Evolutionary conservation across 2,888 invertebrate species (phyloP), one percentile per base, ranked within the genome.

Genomic region (Cynaeus angustus): DNA sequence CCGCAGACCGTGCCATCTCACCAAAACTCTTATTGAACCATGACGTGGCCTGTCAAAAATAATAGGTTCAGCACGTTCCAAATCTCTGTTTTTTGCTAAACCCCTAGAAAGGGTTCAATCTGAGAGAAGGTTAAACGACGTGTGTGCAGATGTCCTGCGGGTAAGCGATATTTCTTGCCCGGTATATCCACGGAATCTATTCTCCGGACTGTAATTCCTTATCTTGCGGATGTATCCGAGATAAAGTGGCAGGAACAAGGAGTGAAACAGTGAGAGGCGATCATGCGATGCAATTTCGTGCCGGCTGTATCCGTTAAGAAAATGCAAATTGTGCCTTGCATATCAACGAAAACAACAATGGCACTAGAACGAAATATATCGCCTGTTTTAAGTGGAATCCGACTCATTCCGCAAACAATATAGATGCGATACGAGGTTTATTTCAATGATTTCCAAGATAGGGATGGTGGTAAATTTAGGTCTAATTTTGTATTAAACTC

Each of bases 261-360:
- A 66, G 55, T 64, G 45, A 66, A 55, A 45, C 56, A 45, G 66
- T 66, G 56, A 55, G 56, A 66, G 56, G 66, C 66, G 66, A 66
- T 66, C 66, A 66, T 66, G 66, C 66, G 52, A 66, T 66, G 66
- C 66, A 66, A 66, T 66, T 66, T 66, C 66, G 66, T 66, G 66
- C 55, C 43, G 37, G 56, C 55, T 46, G 56, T 55, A 66, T 66
- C 66, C 66, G 66, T 56, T 66, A 75, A 75, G 75, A 72, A 75
- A 77, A 77, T 77, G 77, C 77, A 77, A 77, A 77, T 77, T 74
- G 71, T 55, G 74, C 58, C 66, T 70, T 73, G 75, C 77, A 74
- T 75, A 76, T 77, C 78, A 77, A 75, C 75, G 76, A 69, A 74
- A 70, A 75, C 75, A 77, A 79, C 79, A 78, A 79, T 77, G 71